phyloP scores from a whole-genome alignment of 2,797 vertebrate species.

The Parauchenoglanis punctatus region DNA sequence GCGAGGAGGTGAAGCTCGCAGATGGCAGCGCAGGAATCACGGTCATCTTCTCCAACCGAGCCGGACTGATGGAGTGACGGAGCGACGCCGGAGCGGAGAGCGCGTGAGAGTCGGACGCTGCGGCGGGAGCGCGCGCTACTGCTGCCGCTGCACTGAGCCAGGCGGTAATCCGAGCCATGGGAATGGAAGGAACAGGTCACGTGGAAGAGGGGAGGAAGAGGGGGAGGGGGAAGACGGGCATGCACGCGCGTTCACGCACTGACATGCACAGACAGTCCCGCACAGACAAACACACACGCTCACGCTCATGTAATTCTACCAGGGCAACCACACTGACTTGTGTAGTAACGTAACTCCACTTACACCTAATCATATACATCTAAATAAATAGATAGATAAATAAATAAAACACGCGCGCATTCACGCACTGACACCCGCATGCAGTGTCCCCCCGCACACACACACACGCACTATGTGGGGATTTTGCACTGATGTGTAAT shows the following conservation, averaged over 20 bases:
- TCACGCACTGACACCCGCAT: neutral
- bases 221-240: conserved; percentile 35
- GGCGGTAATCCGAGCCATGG: conserved; percentile 74
- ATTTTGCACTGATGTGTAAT: no score
- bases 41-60: conserved; percentile 71
- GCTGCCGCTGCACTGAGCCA: conserved; percentile 41
- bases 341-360: neutral
- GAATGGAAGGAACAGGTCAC: conserved; percentile 71
- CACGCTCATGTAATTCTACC: no score
- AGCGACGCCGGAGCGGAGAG: conserved; percentile 16
- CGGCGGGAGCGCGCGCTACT: conserved; percentile 22
- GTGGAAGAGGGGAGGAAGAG: conserved; percentile 54
- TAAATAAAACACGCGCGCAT: neutral
- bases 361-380: neutral
- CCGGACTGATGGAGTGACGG: conserved; percentile 28
- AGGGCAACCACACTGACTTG: neutral
- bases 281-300: neutral
- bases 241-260: conserved; percentile 36
- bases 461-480: neutral
- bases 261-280: neutral
- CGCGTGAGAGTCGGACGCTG: conserved; percentile 19
- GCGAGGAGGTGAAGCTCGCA: conserved; percentile 64
- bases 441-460: neutral
- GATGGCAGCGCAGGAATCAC: conserved; percentile 62
- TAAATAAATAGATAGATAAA: neutral